Percentiles rank a stretch among this genome's conserved stretches.
phyloP scores from a whole-genome alignment of 2,113 vertebrate species.

The Hirundichthys speculiger region DNA sequence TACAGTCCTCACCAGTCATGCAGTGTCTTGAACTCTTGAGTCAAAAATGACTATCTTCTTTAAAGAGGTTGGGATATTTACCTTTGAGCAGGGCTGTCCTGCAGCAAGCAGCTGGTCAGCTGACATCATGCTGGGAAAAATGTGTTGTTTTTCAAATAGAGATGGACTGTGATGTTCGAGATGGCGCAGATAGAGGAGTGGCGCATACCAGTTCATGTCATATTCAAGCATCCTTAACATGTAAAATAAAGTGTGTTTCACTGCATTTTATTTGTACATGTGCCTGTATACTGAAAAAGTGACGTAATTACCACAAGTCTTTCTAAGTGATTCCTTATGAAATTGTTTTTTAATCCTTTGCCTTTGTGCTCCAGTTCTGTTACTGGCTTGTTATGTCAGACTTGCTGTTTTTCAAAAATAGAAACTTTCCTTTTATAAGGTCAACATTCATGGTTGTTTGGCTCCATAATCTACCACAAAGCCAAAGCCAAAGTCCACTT shows the following conservation, averaged over 20 bases:
- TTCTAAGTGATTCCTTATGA: conserved; percentile 10
- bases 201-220: conserved; percentile 3
- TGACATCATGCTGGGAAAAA: conserved; percentile 18
- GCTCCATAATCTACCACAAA: conserved; percentile 81
- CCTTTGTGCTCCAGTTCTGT: conserved; percentile 19
- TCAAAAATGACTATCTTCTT: background rate
- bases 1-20: no score
- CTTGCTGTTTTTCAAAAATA: conserved; percentile 54
- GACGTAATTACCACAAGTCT: background rate
- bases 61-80: conserved; percentile 20
- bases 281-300: background rate
- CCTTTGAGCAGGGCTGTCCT: background rate
- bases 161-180: no score
- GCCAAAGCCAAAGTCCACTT: conserved; percentile 80
- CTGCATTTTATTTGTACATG: no score
- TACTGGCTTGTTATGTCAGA: conserved; percentile 40
- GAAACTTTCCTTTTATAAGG: conserved; percentile 76
- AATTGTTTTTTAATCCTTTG: conserved; percentile 20
- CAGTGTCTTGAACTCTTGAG: no score
- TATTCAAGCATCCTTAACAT: conserved; percentile 10
- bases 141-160: conserved; percentile 9
- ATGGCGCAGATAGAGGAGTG: no score
- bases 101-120: conserved; percentile 15
- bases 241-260: conserved; percentile 10
- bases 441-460: conserved; percentile 75